Evolutionary conservation across 2,888 invertebrate genomes (phyloP), one percentile per base, ranked within the genome.

Genomic region (Andrena haemorrhoa): DNA sequence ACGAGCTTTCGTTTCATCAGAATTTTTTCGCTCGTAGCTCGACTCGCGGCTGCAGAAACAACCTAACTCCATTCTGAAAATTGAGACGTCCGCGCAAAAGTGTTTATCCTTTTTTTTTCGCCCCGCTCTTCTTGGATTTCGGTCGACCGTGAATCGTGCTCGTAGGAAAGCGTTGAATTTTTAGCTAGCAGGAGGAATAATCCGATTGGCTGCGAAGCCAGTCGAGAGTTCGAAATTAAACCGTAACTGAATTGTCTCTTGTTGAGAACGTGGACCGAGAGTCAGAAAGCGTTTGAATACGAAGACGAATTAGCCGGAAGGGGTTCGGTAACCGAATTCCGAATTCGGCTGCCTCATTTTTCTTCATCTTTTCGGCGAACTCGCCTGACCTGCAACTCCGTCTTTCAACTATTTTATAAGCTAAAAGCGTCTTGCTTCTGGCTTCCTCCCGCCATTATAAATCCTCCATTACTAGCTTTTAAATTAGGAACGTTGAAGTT

Each of bases 181-280:
- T 76, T 76, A 76, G 33, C 58, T 65, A 47, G 26, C 73, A 23
- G 47, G 47, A 73, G 33, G 73, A 65, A 76, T 76, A 76, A 76
- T 76, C 73, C 73, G 76, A 76, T 76, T 76, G 76, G 65, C 49
- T 65, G 49, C 64, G 65, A 76, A 73, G 64, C 76, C 73, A 73
- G 76, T 73, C 33, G 76, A 76, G 64, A 73, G 73, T 76, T 76
- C 65, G 76, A 76, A 76, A 76, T 73, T 73, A 76, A 76, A 76
- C 64, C 76, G 64, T 76, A 76, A 76, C 64, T 51, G 65, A 73
- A 73, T 76, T 76, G 64, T n/a, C 31, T 20, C 73, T 58, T 33
- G 49, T 26, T 8, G 64, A 2, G 58, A 35, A 61, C 73, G 73
- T 73, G 73, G 58, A 35, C 49, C 73, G 73, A 76, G 51, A 73